Evolutionary conservation across 2,797 vertebrate genomes (phyloP).

Genomic region (Rhyacichthys aspro): DNA sequence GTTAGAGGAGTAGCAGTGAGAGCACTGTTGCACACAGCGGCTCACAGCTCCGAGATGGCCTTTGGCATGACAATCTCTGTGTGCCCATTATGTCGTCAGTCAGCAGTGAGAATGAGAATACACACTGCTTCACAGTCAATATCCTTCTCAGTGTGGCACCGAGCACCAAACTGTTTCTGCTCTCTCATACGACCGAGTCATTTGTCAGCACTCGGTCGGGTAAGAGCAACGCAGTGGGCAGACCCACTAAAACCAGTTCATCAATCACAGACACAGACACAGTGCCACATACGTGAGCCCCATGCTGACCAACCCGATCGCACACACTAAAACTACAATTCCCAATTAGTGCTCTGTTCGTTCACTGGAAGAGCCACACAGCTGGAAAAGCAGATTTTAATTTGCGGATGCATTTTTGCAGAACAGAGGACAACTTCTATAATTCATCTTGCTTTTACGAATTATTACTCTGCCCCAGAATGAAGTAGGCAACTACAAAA

Average conservation of each 20-base stretch:
- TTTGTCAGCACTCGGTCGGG: slow-evolving; percentile 56
- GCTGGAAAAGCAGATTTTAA: slow-evolving; percentile 13
- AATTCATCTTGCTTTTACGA: slow-evolving; percentile 7
- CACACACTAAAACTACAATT: slow-evolving; percentile 38
- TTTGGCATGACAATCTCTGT: slow-evolving; percentile 27
- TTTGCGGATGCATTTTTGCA: slow-evolving; percentile 23
- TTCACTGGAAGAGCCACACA: slow-evolving; percentile 17
- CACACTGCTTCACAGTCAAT: slow-evolving; percentile 42
- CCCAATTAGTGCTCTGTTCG: slow-evolving; percentile 31
- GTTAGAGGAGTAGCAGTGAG: slow-evolving; percentile 7
- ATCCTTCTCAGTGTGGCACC: slow-evolving; percentile 36
- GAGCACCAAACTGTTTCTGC: slow-evolving; percentile 31
- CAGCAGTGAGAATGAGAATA: slow-evolving; percentile 36
- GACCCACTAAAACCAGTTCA: slow-evolving; percentile 56
- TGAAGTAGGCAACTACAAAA: slow-evolving; percentile 40
- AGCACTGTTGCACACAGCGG: background rate
- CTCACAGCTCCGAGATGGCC: slow-evolving; percentile 26
- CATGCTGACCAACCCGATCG: slow-evolving; percentile 55
- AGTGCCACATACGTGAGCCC: slow-evolving; percentile 49
- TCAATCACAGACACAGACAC: slow-evolving; percentile 58
- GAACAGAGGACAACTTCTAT: slow-evolving; percentile 13
- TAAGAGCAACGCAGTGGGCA: slow-evolving; percentile 49
- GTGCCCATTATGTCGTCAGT: slow-evolving; percentile 41
- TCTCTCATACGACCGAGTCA: slow-evolving; percentile 43
- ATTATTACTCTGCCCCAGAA: slow-evolving; percentile 13